Conservation (phyloP, 2,797 vertebrate species). For the Muscicapa comitata region DNA sequence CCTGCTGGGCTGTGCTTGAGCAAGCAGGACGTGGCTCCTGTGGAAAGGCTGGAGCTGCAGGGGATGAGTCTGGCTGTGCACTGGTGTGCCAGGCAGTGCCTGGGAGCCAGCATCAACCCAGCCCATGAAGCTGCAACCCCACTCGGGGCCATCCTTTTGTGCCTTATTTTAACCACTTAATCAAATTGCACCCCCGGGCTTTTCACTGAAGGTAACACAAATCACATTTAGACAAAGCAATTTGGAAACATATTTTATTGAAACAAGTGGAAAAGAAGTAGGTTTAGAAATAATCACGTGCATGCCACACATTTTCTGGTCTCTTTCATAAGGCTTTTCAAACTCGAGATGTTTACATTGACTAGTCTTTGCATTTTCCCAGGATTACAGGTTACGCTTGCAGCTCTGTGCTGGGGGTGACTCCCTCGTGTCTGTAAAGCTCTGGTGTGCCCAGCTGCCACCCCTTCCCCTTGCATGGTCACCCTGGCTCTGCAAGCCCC, state of each 20-base stretch:
- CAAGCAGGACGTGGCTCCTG: background rate
- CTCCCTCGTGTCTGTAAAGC: rapidly evolving
- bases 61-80: background rate
- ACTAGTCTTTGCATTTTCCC: background rate
- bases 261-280: background rate
- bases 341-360: background rate
- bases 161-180: background rate
- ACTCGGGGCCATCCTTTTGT: background rate
- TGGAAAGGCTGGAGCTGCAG: background rate
- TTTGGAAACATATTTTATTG: background rate
- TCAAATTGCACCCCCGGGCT: background rate
- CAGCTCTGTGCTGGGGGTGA: background rate
- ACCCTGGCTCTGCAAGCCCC: background rate
- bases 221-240: background rate
- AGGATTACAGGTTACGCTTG: background rate
- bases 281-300: background rate
- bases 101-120: background rate
- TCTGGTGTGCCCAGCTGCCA: background rate
- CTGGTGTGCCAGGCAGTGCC: rapidly evolving
- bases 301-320: background rate
- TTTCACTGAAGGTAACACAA: background rate
- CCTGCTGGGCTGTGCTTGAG: background rate
- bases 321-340: background rate
- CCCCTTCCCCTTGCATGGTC: background rate
- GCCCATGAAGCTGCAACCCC: background rate